phyloP scores from a whole-genome alignment of 2,113 vertebrate species.

The Chamaea fasciata region DNA sequence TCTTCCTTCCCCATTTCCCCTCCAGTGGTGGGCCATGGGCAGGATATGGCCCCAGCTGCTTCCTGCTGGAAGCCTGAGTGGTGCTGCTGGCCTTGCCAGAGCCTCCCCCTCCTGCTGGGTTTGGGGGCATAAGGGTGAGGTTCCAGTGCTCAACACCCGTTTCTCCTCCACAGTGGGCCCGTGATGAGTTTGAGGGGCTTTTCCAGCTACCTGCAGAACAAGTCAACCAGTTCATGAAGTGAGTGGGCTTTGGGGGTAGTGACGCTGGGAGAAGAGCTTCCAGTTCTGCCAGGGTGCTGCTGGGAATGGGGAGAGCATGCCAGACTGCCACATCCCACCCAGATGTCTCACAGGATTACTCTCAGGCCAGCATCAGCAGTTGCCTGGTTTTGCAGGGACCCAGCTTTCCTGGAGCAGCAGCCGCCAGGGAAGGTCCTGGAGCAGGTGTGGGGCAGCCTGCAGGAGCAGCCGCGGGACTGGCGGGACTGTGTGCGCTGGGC shows the following conservation, averaged over 20 bases:
- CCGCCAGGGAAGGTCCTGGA: slow-evolving; percentile 55
- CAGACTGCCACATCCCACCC: fast-evolving
- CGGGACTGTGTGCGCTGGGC: slow-evolving; percentile 80
- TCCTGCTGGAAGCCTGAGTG: neutral
- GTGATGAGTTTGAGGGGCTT: slow-evolving; percentile 57
- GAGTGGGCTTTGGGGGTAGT: neutral
- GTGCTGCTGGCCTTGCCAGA: neutral
- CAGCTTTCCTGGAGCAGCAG: slow-evolving; percentile 50
- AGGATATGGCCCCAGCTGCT: slow-evolving; percentile 47
- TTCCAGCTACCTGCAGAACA: slow-evolving; percentile 45
- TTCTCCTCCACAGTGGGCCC: slow-evolving; percentile 41
- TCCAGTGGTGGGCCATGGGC: fast-evolving
- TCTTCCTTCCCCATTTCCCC: neutral
- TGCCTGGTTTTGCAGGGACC: slow-evolving; percentile 62
- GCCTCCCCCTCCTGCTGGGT: neutral
- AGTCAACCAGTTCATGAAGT: slow-evolving; percentile 47
- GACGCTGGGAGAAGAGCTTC: neutral
- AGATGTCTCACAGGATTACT: fast-evolving
- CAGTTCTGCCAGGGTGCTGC: neutral
- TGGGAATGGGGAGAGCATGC: neutral
- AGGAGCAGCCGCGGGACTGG: slow-evolving; percentile 65
- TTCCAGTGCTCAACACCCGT: fast-evolving
- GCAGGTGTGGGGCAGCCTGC: slow-evolving; percentile 60
- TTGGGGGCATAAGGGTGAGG: fast-evolving
- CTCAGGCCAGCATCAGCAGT: fast-evolving